Percentiles rank a stretch among this genome's conserved stretches.
Conservation (phyloP, 2,797 vertebrate genomes). For the Pelobates cultripes region DNA sequence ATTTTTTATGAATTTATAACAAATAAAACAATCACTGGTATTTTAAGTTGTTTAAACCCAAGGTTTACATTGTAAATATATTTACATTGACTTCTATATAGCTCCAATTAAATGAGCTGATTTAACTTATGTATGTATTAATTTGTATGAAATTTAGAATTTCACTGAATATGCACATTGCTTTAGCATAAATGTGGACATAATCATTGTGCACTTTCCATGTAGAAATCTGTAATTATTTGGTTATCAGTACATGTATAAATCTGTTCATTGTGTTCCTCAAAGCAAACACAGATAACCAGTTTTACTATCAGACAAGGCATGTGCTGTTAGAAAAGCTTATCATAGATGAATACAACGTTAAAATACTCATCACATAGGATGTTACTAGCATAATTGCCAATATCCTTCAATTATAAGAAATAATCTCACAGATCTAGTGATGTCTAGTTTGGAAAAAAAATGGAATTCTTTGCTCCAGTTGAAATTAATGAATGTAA, state of each 20-base stretch:
- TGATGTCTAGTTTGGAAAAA: background rate
- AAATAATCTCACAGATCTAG: constrained; percentile 5
- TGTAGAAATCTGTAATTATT: constrained; percentile 4
- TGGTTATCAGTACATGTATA: background rate
- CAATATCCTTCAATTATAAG: background rate
- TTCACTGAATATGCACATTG: background rate
- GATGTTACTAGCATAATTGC: background rate
- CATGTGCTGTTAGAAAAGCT: background rate
- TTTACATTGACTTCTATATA: too few relatives aligned
- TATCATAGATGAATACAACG: background rate
- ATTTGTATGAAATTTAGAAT: background rate
- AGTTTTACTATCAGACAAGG: background rate
- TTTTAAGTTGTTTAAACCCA: too few relatives aligned
- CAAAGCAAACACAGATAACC: background rate
- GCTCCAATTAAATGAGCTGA: background rate
- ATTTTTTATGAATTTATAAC: too few relatives aligned
- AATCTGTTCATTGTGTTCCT: background rate
- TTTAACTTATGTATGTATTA: constrained; percentile 7
- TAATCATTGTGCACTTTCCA: background rate
- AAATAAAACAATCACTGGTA: too few relatives aligned
- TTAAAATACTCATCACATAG: constrained; percentile 3
- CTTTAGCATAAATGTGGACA: background rate
- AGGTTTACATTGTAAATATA: too few relatives aligned
- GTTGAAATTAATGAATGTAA: constrained; percentile 28
- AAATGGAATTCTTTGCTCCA: background rate